Base-by-base conservation (phyloP, 1,140 invertebrate genomes). In the Hirudo medicinalis region DNA sequence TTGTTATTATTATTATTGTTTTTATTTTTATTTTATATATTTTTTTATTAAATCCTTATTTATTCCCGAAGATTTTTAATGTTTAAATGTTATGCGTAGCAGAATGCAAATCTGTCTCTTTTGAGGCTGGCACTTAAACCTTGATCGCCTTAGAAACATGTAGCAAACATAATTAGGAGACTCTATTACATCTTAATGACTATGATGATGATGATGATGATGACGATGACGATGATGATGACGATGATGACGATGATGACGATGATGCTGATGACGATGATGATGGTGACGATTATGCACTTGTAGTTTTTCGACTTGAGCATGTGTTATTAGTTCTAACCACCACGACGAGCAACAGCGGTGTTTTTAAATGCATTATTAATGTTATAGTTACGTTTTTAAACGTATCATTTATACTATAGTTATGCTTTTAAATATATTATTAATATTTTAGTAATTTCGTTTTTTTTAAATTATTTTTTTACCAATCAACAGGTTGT, bases 401-500 rank as follows among this genome's bases (percentile, higher is more conserved):
- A 25, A n/a, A 36, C 6, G 6, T 36, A 36, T 36, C 32, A 36
- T 6, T 36, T 36, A 36, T 36, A 3, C 6, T 3, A 3, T 57
- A n/a, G 5, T 27, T 57, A n/a, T 57, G 2, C 2, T 27, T 57
- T 3, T 57, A n/a, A n/a, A n/a, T n/a, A n/a, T 27, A n/a, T 57
- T 57, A n/a, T 27, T 27, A n/a, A n/a, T 57, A n/a, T 27, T 27
- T 57, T 57, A 2, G 20, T 57, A 57, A n/a, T 27, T 27, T 57
- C 55, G 5, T 9, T 57, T 57, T 27, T 27, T 57, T 72, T 75
- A n/a, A 63, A 27, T 20, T 13, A 17, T 63, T 32, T 15, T 6
- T 2, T 29, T 40, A 13, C 70, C 72, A 71, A 67, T 54, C 72
- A 75, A 9, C 78, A 87, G 83, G 79, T 85, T 49, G 82, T 97